Evolutionary conservation across 92 coral and sea anemone genomes (phyloP), one percentile per base, ranked within the genome.

Genomic region (Epizoanthus stellaris): DNA sequence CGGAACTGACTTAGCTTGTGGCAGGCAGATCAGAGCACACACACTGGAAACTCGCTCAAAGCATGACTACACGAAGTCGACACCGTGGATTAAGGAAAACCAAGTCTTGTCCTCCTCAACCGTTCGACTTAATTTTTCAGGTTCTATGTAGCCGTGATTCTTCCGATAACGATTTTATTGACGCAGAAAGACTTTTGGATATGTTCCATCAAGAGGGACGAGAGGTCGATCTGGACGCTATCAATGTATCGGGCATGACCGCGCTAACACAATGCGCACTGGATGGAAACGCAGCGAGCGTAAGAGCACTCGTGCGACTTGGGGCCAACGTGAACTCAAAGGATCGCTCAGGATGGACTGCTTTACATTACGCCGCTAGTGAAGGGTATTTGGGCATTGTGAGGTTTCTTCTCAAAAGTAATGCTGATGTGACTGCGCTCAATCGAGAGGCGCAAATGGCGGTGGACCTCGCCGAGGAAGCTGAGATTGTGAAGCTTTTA

Each of bases 211-310:
- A 85, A 56, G 86, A 85, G 62, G 93, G 90, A 0, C 63, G 79
- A 79, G 91, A 58, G 15, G 62, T 93, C 15, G 98, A 95, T 73
- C 58, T 95, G 15, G 91, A 95, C 68, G 98, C 94, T 34, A 85
- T 94, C n/a, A 95, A 91, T 42, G 94, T 97, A 7, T 95, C 98
- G 56, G 98, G 98, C 2, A 92, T 95, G 98, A 95, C 97, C 12
- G 98, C 98, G 5, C 73, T 95, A 19, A 94, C 97, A 4, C 98
- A 95, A 62, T 95, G 98, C 52, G 95, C 87, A 6, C 90, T 95
- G 15, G 98, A 95, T 69, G 98, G 98, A 2, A 95, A 91, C 85
- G 70, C 92, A 5, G 92, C 84, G 59, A 93, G 98, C 56, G 91
- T 95, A 52, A 94, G 91, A 68, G 90, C 93, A 17, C 83, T 95